phyloP scores from a whole-genome alignment of 1,140 invertebrate species.

The Pomacea maculata region DNA sequence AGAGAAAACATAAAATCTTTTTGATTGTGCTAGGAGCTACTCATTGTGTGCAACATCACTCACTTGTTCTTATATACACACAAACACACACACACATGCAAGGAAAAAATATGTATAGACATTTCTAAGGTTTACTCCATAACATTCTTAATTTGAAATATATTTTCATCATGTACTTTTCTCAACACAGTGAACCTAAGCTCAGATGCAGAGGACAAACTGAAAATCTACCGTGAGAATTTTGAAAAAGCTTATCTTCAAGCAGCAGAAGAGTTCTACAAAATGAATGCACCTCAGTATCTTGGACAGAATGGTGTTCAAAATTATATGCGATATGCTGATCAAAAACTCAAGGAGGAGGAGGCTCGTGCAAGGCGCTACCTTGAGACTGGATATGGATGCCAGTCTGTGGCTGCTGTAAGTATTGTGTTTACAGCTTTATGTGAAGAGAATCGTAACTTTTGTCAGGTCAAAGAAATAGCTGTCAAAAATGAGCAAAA shows the following conservation, averaged over 20 bases:
- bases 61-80: too few species aligned
- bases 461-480: too few species aligned
- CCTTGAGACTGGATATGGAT: conserved; percentile 87
- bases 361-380: conserved; percentile 92
- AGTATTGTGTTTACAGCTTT: conserved; percentile 32
- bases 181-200: conserved; percentile 87
- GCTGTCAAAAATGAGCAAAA: too few species aligned
- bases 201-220: conserved; percentile 89
- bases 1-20: too few species aligned
- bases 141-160: background rate
- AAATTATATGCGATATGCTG: conserved; percentile 97
- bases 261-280: conserved; percentile 93
- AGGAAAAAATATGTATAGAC: too few species aligned
- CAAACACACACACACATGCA: too few species aligned
- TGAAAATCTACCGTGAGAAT: conserved; percentile 95
- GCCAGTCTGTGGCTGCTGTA: conserved; percentile 73
- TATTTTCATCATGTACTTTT: conserved; percentile 6
- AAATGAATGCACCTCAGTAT: conserved; percentile 89
- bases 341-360: conserved; percentile 94
- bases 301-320: conserved; percentile 91
- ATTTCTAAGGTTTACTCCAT: background rate
- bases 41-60: too few species aligned
- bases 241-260: conserved; percentile 96
- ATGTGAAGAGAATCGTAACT: too few species aligned
- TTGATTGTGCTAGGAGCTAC: too few species aligned